Percentiles rank a stretch among this genome's conserved stretches.
Conservation (phyloP, 2,113 vertebrate genomes). For the Triplophysa tibetana region DNA sequence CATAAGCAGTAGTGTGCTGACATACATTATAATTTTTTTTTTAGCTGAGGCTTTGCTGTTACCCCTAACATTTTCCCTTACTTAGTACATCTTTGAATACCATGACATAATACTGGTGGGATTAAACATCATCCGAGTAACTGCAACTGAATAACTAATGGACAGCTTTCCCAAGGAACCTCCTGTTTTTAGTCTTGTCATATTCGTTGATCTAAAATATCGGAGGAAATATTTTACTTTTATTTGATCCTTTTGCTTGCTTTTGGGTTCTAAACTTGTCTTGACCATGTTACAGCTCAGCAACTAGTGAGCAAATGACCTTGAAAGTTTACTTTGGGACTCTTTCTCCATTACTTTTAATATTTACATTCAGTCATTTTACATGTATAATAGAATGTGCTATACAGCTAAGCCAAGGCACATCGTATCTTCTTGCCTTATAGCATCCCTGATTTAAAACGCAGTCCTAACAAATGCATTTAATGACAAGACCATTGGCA, state of each 20-base stretch:
- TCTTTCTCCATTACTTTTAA: neutral
- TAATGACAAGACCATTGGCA: neutral
- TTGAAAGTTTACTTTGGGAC: neutral
- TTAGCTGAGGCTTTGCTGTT: too few relatives aligned
- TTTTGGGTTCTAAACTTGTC: neutral
- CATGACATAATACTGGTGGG: too few relatives aligned
- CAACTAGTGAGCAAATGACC: neutral
- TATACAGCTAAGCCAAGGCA: neutral
- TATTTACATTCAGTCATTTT: neutral
- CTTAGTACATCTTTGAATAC: too few relatives aligned
- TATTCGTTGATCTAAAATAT: neutral
- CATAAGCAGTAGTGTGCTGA: neutral
- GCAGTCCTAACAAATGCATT: neutral
- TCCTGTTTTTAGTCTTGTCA: neutral
- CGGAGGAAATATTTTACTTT: neutral
- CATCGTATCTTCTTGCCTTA: too few relatives aligned
- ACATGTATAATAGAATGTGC: neutral
- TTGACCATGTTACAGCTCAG: too few relatives aligned
- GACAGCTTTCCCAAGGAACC: too few relatives aligned
- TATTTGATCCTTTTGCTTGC: neutral
- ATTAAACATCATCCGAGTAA: too few relatives aligned
- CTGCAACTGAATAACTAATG: too few relatives aligned
- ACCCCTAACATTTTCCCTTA: too few relatives aligned
- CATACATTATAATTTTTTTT: neutral
- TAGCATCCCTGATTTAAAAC: neutral